These are phyloP conservation scores for Leptura quadrifasciata DNA, from an alignment of 2,888 invertebrate species.

Conservation along the genomic window DNA sequence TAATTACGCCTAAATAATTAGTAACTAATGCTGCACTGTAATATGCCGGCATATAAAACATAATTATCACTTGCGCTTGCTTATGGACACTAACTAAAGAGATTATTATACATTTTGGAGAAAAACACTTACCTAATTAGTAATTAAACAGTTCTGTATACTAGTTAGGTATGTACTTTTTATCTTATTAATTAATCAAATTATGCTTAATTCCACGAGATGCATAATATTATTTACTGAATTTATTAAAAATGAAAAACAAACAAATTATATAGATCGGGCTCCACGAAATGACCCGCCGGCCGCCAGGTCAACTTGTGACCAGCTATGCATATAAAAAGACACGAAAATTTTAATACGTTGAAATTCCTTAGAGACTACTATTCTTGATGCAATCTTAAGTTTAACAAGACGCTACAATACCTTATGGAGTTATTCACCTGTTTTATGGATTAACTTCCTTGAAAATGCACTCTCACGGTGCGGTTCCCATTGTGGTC, in stretches of 20 bases:
- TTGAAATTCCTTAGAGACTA: conserved; percentile 25
- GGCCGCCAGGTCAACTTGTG: conserved; percentile 23
- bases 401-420: conserved; percentile 13
- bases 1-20: too few species aligned
- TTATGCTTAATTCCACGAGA: not conserved
- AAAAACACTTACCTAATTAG: conserved; percentile 3
- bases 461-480: conserved; percentile 36
- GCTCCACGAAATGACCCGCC: conserved; percentile 9
- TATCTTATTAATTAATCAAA: not conserved
- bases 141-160: not conserved
- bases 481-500: conserved; percentile 32
- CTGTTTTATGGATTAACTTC: conserved; percentile 27
- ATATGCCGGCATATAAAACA: too few species aligned
- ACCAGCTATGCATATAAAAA: conserved; percentile 11
- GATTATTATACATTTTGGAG: too few species aligned
- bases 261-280: conserved; percentile 14
- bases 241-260: not conserved
- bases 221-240: not conserved
- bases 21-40: too few species aligned
- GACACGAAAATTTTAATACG: not conserved
- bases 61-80: too few species aligned
- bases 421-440: conserved; percentile 36
- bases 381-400: conserved; percentile 25
- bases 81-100: too few species aligned
- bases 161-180: not conserved